These are phyloP conservation scores for Masnerella sp. DNA, from an alignment of 2,888 invertebrate species.

Conservation along the genomic window DNA sequence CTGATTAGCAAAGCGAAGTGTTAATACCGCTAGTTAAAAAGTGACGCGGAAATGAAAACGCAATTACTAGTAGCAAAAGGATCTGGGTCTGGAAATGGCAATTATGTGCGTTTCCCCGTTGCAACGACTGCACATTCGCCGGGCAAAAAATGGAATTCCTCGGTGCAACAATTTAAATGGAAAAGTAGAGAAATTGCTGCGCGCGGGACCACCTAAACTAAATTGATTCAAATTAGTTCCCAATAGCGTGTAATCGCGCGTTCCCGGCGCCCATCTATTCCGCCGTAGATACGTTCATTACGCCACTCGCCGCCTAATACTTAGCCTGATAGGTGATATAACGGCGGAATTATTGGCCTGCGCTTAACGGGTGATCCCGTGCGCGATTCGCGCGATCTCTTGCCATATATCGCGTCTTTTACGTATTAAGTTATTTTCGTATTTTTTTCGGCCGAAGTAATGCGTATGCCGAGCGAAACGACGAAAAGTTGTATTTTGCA, in stretches of 20 bases:
- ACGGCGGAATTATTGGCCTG: constrained; percentile 71
- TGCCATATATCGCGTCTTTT: constrained; percentile 9
- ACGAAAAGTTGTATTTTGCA: constrained; percentile 56
- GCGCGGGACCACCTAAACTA: constrained; percentile 69
- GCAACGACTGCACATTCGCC: constrained; percentile 2
- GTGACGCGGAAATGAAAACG: background rate
- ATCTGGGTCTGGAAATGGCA: constrained; percentile 11
- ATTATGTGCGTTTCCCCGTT: constrained; percentile 8
- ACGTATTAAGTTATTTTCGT: constrained; percentile 58
- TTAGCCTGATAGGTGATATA: constrained; percentile 76
- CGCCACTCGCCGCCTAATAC: constrained; percentile 76
- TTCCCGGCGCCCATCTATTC: constrained; percentile 67
- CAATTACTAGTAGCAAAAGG: constrained; percentile 10
- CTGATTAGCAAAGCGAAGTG: no score
- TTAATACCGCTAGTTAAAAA: constrained; percentile 8
- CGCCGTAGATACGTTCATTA: constrained; percentile 73
- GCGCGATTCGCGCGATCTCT: constrained; percentile 33
- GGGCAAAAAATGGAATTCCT: constrained; percentile 17
- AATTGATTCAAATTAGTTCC: constrained; percentile 77
- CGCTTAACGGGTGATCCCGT: constrained; percentile 53
- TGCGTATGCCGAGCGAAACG: constrained; percentile 39
- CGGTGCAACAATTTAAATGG: constrained; percentile 45
- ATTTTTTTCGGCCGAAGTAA: constrained; percentile 52
- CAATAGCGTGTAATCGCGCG: constrained; percentile 75
- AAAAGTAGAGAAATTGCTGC: constrained; percentile 64